Base-by-base conservation (phyloP, 2,113 vertebrate species). In the Mus musculus region DNA sequence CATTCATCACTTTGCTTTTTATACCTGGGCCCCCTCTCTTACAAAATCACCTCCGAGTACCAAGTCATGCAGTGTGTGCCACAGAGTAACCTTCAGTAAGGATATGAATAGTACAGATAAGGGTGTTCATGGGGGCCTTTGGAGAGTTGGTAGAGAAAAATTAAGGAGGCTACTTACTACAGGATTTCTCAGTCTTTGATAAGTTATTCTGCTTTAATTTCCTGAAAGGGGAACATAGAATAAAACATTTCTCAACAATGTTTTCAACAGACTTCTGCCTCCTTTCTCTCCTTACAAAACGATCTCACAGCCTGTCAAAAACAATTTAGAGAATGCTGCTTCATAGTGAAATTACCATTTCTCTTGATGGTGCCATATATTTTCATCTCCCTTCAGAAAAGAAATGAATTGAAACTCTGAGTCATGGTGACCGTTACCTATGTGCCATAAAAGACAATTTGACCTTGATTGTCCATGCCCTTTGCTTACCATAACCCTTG, bases 381-480 rank as follows among this genome's bases (percentile, higher is more conserved):
- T 96, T 94, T 96, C 63, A 94, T 96, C 63, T 93, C 26, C 93
- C 88, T 80, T 67, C 80, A 88, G 93, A 88, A 93, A 52, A 88
- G 67, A 94, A 89, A 95, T 90, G 80, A 94, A 81, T 88, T 36
- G 56, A 95, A 93, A 71, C 24, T 67, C 56, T 91, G 84, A 61
- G 63, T 87, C 54, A 80, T 5, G 94, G 61, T 71, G 91, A 65
- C 89, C 80, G 78, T 97, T 81, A 39, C 87, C 94, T 81, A 82
- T 24, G 26, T 52, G 8, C 46, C 19, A 0, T 54, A 10, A 85
- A 71, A 94, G 71, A 91, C 71, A 28, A 65, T 67, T 93, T 96
- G 88, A 86, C 89, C 76, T 94, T 96, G 90, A 92, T 46, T 61
- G 71, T 36, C 59, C 13, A 90, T 65, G 12, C 63, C 56, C 17